Evolutionary conservation across 1,140 invertebrate genomes (phyloP), one percentile per base, ranked within the genome.

Genomic region (Cardiocondyla obscurior): DNA sequence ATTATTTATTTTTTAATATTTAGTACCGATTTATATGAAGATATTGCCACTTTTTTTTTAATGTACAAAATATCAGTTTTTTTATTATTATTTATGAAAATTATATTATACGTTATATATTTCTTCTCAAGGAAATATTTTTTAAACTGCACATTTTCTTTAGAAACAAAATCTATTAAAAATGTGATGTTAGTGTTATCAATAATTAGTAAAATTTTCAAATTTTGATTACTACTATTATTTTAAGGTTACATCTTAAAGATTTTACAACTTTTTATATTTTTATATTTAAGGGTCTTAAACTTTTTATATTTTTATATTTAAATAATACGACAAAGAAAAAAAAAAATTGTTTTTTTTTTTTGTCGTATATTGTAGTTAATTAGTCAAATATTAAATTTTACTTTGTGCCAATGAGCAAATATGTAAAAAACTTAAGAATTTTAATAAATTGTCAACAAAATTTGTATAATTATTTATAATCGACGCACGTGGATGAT

Each of bases 141-240:
- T 33, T 33, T 39, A 14, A 58, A 58, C 33, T 46, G 2, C 12
- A 16, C 7, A 28, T 53, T 19, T 65, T 5, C 1, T 65, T 46
- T 33, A 70, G 19, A 16, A 46, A 46, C 14, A 3, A 44, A 67
- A 46, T 14, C 7, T 22, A 33, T n/a, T 39, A 33, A 16, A 49
- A 0, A 82, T 85, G 64, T 82, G 64, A 86, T 82, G 77, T 55
- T 86, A 82, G 22, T 70, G 57, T 82, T 81, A 85, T 49, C 2
- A 10, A 42, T 64, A 53, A 55, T 49, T 77, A 62, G 25, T 70
- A n/a, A 86, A 55, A 85, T 16, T 51, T 14, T 3, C 6, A 22
- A 33, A 33, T 49, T n/a, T 39, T n/a, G 28, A 46, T 44, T 19
- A 14, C 39, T 44, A 49, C 28, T 60, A 14, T 46, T 62, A 49